Conservation (phyloP, 2,113 vertebrate genomes). For the Pongo pygmaeus region DNA sequence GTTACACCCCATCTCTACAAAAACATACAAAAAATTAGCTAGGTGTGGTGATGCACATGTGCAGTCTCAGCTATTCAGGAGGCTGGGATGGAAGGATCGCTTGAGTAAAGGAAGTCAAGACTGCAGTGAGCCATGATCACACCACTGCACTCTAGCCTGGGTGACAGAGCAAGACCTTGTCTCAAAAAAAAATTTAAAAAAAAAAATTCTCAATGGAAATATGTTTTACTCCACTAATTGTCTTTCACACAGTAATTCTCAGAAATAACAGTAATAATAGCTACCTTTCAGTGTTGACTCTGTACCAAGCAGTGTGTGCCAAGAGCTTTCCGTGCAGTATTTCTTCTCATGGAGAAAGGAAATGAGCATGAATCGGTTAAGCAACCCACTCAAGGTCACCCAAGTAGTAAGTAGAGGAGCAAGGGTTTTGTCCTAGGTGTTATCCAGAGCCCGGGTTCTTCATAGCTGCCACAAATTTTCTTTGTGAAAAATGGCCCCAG, state of each 20-base stretch:
- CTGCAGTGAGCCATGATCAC: no score
- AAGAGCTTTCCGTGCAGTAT: not conserved
- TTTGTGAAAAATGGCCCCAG: not conserved
- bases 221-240: not conserved
- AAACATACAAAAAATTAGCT: no score
- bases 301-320: not conserved
- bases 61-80: no score
- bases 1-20: no score
- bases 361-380: not conserved
- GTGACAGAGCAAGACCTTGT: no score
- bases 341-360: conserved; percentile 45
- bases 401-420: not conserved
- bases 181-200: no score
- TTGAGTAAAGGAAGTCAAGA: no score
- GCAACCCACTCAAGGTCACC: not conserved
- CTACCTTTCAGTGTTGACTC: not conserved
- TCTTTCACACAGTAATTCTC: not conserved
- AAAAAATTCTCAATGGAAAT: not conserved
- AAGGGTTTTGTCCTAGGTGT: not conserved
- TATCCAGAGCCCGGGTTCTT: not conserved
- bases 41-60: no score
- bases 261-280: not conserved
- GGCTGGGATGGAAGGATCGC: no score
- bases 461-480: not conserved
- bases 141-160: no score